Percentiles rank a stretch among this genome's conserved stretches.
phyloP scores from a whole-genome alignment of 2,888 invertebrate species.

The Oeneis ivallda region DNA sequence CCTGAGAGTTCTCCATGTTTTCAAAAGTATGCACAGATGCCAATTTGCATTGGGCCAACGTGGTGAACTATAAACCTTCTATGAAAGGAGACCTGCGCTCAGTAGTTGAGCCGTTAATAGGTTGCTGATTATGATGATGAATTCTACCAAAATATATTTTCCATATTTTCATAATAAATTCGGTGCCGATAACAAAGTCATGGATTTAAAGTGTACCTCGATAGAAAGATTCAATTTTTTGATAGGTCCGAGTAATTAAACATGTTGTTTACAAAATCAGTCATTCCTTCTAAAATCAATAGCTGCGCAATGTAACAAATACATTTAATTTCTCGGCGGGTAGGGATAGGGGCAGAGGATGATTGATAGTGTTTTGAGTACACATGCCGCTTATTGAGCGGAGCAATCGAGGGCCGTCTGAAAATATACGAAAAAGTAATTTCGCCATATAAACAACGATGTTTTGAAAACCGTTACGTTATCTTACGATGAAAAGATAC shows the following conservation, averaged over 20 bases:
- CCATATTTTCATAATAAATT: no score
- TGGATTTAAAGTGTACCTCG: not conserved
- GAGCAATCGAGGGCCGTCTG: constrained; percentile 53
- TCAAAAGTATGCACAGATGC: no score
- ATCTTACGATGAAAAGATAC: constrained; percentile 22
- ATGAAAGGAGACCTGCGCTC: no score
- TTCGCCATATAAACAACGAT: constrained; percentile 39
- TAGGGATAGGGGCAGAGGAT: constrained; percentile 66
- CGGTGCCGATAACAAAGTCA: not conserved
- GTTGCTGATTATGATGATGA: no score
- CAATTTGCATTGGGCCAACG: no score
- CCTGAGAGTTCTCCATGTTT: no score
- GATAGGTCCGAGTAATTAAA: not conserved
- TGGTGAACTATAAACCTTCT: no score
- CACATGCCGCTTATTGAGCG: constrained; percentile 69
- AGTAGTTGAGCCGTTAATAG: no score
- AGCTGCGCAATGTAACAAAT: constrained; percentile 69
- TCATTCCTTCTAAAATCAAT: constrained; percentile 71
- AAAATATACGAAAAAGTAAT: constrained; percentile 48
- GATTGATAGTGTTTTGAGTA: constrained; percentile 77
- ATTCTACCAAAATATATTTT: no score
- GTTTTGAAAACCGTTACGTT: constrained; percentile 33
- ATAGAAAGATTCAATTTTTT: not conserved
- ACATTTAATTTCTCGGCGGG: constrained; percentile 70
- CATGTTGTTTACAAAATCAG: constrained; percentile 35